phyloP scores from a whole-genome alignment of 2,797 vertebrate genomes.

The Pangasius sanitwongsei region DNA sequence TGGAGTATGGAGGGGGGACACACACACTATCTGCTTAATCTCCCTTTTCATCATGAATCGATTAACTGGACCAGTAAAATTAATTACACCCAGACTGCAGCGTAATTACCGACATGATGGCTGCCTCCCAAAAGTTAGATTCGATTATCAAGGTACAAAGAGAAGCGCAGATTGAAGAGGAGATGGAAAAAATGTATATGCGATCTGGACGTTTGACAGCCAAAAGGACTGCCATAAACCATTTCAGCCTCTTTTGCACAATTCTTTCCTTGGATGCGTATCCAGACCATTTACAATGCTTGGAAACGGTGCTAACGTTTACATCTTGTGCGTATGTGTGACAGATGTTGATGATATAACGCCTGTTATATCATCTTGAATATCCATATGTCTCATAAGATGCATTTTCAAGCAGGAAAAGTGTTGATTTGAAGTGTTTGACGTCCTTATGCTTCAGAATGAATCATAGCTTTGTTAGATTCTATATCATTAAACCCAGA shows the following conservation, averaged over 20 bases:
- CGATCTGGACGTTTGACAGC: slow-evolving; percentile 38
- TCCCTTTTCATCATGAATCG: slow-evolving; percentile 80
- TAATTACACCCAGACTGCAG: slow-evolving; percentile 80
- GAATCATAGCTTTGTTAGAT: background rate
- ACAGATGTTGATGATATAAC: background rate
- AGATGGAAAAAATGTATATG: slow-evolving; percentile 56
- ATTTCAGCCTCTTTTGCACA: background rate
- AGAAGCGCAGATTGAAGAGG: slow-evolving; percentile 79
- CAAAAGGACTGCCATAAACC: background rate
- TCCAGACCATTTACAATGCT: too few relatives aligned
- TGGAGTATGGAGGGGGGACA: slow-evolving; percentile 60
- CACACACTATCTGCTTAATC: slow-evolving; percentile 79
- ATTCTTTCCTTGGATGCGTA: background rate
- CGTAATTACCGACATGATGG: slow-evolving; percentile 83
- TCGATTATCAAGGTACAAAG: slow-evolving; percentile 80
- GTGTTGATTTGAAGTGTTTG: background rate
- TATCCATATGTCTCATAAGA: background rate
- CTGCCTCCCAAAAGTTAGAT: slow-evolving; percentile 84
- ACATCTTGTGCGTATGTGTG: background rate
- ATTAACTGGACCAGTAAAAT: slow-evolving; percentile 87
- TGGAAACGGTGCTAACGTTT: background rate
- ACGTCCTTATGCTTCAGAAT: background rate
- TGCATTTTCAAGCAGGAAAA: background rate
- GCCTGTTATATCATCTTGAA: background rate
- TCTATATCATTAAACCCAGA: slow-evolving; percentile 9